Percentiles rank a stretch among this genome's conserved stretches.
Conservation (phyloP, 2,888 invertebrate genomes). For the Patella depressa region DNA sequence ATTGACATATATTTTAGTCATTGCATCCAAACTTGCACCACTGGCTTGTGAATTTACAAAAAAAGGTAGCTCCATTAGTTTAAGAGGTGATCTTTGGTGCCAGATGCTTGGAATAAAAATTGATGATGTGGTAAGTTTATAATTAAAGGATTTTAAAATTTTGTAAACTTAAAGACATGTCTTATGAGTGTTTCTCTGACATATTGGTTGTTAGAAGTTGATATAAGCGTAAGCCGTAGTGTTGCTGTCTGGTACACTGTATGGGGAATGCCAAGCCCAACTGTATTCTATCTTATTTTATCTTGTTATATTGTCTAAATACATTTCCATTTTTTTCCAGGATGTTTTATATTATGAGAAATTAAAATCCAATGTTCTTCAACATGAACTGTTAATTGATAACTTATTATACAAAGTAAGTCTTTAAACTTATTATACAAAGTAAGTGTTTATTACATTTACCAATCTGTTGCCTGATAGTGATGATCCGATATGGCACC, state of each 20-base stretch:
- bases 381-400: conserved; percentile 92
- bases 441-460: conserved; percentile 67
- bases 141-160: too few relatives aligned
- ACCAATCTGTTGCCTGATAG: too few relatives aligned
- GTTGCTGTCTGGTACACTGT: too few relatives aligned
- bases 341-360: conserved; percentile 79
- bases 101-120: conserved; percentile 81
- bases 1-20: conserved; percentile 73
- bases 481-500: too few relatives aligned
- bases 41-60: conserved; percentile 92
- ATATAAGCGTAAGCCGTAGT: too few relatives aligned
- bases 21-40: conserved; percentile 86
- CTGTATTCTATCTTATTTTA: too few relatives aligned
- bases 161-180: too few relatives aligned
- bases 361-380: conserved; percentile 85
- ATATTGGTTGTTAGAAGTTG: too few relatives aligned
- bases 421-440: conserved; percentile 86
- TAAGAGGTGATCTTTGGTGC: conserved; percentile 88
- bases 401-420: conserved; percentile 89
- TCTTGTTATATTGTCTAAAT: not conserved
- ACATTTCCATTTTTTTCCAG: conserved; percentile 46
- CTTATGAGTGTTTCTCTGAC: too few relatives aligned
- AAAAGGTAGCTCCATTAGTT: conserved; percentile 84
- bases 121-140: conserved; percentile 76
- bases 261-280: too few relatives aligned